Evolutionary conservation across 2,113 vertebrate genomes (phyloP).

Genomic region (Cavia aperea): DNA sequence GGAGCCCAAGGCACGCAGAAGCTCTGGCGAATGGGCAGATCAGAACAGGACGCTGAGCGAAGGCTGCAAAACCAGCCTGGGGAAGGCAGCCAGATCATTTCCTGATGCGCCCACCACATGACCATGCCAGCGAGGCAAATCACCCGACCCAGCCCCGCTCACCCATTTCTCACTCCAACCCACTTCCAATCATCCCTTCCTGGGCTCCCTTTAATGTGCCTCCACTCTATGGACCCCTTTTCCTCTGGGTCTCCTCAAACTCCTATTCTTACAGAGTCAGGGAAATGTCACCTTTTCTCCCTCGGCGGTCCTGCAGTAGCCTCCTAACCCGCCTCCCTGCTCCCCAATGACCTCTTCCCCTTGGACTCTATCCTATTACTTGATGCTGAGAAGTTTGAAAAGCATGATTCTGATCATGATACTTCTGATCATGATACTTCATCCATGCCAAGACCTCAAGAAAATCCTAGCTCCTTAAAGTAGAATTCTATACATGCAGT

Average conservation of each 20-base stretch:
- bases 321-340: neutral
- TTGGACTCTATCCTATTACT: neutral
- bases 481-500: neutral
- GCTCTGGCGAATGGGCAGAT: neutral
- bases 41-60: too few species aligned
- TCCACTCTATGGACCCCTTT: neutral
- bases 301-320: neutral
- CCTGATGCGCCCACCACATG: too few species aligned
- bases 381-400: neutral
- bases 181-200: neutral
- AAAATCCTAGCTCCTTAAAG: neutral
- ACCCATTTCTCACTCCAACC: neutral
- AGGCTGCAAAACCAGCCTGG: neutral
- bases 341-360: fast-evolving
- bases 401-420: neutral
- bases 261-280: neutral
- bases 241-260: neutral
- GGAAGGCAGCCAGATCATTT: neutral
- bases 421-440: too few species aligned
- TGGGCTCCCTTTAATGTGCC: neutral
- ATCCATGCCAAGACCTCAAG: neutral
- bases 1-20: neutral
- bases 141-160: too few species aligned
- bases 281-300: neutral
- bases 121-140: neutral